Conservation (phyloP, 1,140 invertebrate genomes). For the Drosophila nasuta region DNA sequence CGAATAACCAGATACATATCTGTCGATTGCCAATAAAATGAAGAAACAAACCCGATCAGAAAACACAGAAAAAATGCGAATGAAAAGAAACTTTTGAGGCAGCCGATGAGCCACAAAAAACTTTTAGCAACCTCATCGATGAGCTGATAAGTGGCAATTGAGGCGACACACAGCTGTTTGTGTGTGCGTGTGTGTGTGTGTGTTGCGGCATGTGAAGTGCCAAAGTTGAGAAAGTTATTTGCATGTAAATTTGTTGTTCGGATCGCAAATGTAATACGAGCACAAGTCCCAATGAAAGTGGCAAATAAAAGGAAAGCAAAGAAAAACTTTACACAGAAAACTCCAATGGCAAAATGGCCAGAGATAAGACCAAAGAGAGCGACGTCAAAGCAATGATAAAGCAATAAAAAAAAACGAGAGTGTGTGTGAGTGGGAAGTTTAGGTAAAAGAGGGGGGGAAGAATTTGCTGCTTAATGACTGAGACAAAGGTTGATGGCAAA, state of each 20-base stretch:
- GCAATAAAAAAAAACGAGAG: conserved; percentile 21
- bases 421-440: too few relatives aligned
- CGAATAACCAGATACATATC: conserved; percentile 37
- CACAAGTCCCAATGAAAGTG: conserved; percentile 57
- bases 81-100: conserved; percentile 46
- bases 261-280: conserved; percentile 71
- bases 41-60: conserved; percentile 17
- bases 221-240: conserved; percentile 82
- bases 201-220: conserved; percentile 56
- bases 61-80: conserved; percentile 32
- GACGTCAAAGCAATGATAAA: conserved; percentile 42
- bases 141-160: conserved; percentile 81
- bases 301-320: conserved; percentile 41
- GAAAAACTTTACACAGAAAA: conserved; percentile 70
- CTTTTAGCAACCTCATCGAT: conserved; percentile 74
- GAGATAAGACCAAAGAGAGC: conserved; percentile 37
- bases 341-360: conserved; percentile 56
- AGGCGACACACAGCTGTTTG: conserved; percentile 56
- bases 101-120: conserved; percentile 43
- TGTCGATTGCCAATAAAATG: conserved; percentile 56
- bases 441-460: not conserved
- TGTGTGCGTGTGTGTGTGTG: conserved; percentile 27
- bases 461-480: conserved; percentile 40
- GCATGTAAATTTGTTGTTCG: conserved; percentile 82
- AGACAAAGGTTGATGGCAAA: conserved; percentile 38